Conservation (phyloP, 2,797 vertebrate species). For the Phoeniculus purpureus region DNA sequence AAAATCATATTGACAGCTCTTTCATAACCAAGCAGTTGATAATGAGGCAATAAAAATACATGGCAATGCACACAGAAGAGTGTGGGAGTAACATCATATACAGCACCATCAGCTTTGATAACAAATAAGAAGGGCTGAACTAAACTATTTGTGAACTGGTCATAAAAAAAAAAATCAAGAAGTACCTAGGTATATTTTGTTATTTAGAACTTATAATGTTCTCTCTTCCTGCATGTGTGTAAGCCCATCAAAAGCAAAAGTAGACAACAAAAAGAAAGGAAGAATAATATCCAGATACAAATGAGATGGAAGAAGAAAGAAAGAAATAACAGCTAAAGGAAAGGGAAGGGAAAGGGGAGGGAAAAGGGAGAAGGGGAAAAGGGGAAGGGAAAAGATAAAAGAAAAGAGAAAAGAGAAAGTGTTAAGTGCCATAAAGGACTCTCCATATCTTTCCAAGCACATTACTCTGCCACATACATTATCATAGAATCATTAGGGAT, state of each 20-base stretch:
- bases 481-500: no score
- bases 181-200: not conserved
- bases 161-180: not conserved
- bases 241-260: not conserved
- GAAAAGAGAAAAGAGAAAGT: not conserved
- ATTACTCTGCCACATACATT: not conserved
- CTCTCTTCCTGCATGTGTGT: not conserved
- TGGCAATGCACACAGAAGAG: not conserved
- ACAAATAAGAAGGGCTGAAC: not conserved
- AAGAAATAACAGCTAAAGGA: not conserved
- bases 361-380: not conserved
- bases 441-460: not conserved
- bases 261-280: not conserved
- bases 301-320: not conserved
- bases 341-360: no score
- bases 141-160: not conserved
- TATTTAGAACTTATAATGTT: not conserved
- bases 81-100: not conserved
- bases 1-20: conserved; percentile 61
- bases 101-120: conserved; percentile 12
- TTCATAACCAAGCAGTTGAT: conserved; percentile 47
- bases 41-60: conserved; percentile 60
- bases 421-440: not conserved
- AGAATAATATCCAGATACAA: not conserved
- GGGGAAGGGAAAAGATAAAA: not conserved